phyloP scores from a whole-genome alignment of 2,113 vertebrate species.

The Arenaria interpres region DNA sequence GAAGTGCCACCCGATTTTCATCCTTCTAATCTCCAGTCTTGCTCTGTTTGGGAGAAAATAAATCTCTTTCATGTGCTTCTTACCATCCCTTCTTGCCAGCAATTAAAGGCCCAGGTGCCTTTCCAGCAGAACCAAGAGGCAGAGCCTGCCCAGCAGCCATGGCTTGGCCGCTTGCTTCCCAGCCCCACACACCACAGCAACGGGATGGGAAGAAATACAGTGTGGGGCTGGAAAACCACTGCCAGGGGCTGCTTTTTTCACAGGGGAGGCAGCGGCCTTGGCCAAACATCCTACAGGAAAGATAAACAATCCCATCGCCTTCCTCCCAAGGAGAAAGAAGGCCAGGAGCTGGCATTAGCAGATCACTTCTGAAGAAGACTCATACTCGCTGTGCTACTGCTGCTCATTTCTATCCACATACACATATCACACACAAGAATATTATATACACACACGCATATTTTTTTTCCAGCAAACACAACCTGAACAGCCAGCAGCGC shows the following conservation, averaged over 20 bases:
- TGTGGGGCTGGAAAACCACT: background rate
- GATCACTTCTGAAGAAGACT: background rate
- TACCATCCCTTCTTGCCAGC: background rate
- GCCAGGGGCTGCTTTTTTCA: background rate
- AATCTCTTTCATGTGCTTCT: background rate
- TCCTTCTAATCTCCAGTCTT: background rate
- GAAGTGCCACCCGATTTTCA: background rate
- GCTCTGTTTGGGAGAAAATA: background rate
- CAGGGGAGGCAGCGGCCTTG: background rate
- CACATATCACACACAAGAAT: rapidly evolving
- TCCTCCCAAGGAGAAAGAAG: background rate
- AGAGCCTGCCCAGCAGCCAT: background rate
- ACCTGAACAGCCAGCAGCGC: background rate
- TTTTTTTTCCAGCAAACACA: background rate
- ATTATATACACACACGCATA: rapidly evolving
- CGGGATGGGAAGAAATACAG: background rate
- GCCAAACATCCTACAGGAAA: rapidly evolving
- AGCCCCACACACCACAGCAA: background rate
- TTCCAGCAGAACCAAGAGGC: background rate
- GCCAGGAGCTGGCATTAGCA: background rate
- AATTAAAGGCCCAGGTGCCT: background rate
- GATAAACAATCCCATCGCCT: rapidly evolving
- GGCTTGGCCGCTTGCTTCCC: background rate
- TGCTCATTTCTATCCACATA: background rate
- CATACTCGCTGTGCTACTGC: rapidly evolving